Evolutionary conservation across 1,140 invertebrate species (phyloP), one percentile per base, ranked within the genome.

Genomic region (Matsumurasca onukii): DNA sequence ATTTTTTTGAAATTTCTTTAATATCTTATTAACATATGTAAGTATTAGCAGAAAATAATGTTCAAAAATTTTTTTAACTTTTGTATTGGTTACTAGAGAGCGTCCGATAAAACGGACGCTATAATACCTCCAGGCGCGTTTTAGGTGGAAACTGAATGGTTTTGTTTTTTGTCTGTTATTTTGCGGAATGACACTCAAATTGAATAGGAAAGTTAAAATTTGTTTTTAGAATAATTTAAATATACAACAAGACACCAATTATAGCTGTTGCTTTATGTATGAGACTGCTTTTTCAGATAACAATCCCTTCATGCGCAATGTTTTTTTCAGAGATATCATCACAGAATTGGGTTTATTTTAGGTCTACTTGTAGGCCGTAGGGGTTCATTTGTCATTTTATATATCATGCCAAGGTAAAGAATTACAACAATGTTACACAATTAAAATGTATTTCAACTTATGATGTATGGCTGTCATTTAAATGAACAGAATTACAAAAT

Each of bases 61-160:
- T 20, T 20, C n/a, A 51, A 51, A 51, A 51, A 51, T 51, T 51
- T 9, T 51, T 51, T 5, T 51, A 5, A 20, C 3, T 9, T 51
- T 20, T 5, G 24, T 51, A 20, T 9, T 5, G n/a, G n/a, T 51
- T 5, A 20, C 24, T 45, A 51, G n/a, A 51, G 49, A 3, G 49
- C 49, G 49, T 51, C 49, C 49, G 49, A 51, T 51, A 51, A 51
- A 51, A 20, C 49, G 49, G 49, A 51, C 49, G 49, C 49, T 22
- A n/a, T 51, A 22, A 17, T 3, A 5, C n/a, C 17, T 17, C n/a
- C n/a, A n/a, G n/a, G 9, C 9, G 9, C 17, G 17, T 9, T 45
- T 45, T 9, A 12, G 9, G 17, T 12, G 9, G 17, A 51, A 20
- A 51, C n/a, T 51, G 5, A 17, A 3, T 22, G n/a, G 5, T 3